A percentile compares a stretch with the other conserved stretches of the same genome.
These are phyloP conservation scores for Parapristionchus giblindavisi DNA, from an alignment of 2,888 invertebrate genomes.

Conservation along the genomic window DNA sequence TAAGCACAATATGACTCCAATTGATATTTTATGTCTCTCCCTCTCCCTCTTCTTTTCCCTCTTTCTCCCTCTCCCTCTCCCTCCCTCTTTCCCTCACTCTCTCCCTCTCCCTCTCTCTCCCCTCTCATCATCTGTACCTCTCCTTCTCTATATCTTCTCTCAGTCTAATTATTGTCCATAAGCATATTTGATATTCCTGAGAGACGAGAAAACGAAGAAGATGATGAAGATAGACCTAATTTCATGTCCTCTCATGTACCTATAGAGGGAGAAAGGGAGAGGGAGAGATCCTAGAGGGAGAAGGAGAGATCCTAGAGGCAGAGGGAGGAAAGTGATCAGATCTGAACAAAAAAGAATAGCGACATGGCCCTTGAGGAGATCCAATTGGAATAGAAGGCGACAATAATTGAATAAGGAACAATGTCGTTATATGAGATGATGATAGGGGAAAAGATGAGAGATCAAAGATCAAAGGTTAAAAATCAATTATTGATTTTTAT, in stretches of 20 bases:
- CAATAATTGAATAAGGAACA: too few relatives aligned
- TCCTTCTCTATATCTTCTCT: constrained; percentile 22
- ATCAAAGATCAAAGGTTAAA: too few relatives aligned
- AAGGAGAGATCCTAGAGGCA: background rate
- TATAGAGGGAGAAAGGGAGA: constrained; percentile 9
- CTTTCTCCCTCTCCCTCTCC: constrained; percentile 10
- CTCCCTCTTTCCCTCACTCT: constrained; percentile 1
- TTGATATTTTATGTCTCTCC: constrained; percentile 7
- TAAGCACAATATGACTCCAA: constrained; percentile 21
- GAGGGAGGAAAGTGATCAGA: background rate
- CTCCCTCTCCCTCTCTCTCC: constrained; percentile 7
- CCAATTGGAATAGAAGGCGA: too few relatives aligned
- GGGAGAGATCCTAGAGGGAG: background rate
- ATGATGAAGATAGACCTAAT: constrained; percentile 2
- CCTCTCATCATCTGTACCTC: background rate
- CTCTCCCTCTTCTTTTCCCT: constrained; percentile 15
- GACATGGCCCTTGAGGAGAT: too few relatives aligned
- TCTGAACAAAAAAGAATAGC: too few relatives aligned
- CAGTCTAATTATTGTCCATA: constrained; percentile 5
- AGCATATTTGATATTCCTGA: constrained; percentile 19
- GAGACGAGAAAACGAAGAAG: background rate
- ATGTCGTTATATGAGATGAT: too few relatives aligned
- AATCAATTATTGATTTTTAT: too few relatives aligned
- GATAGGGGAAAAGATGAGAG: too few relatives aligned
- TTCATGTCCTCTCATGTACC: background rate